These are phyloP conservation scores for Percina caprodes DNA, from an alignment of 2,113 vertebrate genomes.

Conservation along the genomic window DNA sequence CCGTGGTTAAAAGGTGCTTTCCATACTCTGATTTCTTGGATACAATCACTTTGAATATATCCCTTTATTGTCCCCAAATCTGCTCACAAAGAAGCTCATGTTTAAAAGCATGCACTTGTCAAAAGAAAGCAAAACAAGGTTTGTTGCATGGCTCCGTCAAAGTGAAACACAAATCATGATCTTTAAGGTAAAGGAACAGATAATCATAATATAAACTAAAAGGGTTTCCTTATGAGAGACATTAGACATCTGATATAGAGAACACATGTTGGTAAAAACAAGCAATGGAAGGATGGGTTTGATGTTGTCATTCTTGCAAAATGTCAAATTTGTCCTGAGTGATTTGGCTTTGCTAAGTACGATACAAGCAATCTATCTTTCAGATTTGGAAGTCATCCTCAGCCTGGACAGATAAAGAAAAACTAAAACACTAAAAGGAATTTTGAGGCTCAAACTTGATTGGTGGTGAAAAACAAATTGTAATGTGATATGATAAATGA, in stretches of 20 bases:
- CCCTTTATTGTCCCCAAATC: background rate
- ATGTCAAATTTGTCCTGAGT: background rate
- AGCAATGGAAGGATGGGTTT: background rate
- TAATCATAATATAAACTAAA: background rate
- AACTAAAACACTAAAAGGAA: background rate
- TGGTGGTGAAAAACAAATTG: constrained; percentile 10
- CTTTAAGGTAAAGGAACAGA: background rate
- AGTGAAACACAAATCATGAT: background rate
- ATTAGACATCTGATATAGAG: background rate
- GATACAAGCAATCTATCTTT: background rate
- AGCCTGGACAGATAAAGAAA: background rate
- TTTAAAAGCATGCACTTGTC: no score
- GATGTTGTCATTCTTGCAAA: background rate
- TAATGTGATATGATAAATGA: constrained; percentile 52
- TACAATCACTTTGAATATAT: no score
- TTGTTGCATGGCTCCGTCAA: background rate
- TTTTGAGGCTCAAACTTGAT: background rate
- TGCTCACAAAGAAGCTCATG: background rate
- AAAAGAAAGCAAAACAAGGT: background rate
- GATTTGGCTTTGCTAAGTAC: background rate
- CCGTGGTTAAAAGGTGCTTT: no score
- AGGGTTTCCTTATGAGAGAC: background rate
- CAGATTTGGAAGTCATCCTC: background rate
- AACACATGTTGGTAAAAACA: background rate
- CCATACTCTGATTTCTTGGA: no score